These are phyloP conservation scores for Cylloceria caligata DNA, from an alignment of 2,888 invertebrate species.

Conservation along the genomic window DNA sequence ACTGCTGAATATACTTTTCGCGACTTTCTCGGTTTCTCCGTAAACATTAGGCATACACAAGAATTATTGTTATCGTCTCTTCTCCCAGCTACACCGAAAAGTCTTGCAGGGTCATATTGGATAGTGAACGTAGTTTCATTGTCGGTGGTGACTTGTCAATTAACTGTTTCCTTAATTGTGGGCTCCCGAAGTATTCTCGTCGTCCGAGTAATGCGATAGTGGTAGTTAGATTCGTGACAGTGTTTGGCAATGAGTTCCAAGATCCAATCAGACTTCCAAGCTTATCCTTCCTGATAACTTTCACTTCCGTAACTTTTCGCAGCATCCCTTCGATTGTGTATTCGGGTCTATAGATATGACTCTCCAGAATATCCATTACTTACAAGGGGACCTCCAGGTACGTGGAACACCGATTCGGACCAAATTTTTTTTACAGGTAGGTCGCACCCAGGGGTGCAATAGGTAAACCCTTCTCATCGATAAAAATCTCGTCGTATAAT, in stretches of 20 bases:
- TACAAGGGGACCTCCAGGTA: no score
- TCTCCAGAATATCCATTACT: neutral
- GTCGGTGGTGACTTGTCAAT: neutral
- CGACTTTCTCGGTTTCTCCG: neutral
- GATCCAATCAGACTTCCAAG: neutral
- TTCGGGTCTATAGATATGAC: slow-evolving; percentile 10
- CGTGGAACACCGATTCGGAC: no score
- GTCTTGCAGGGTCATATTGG: neutral
- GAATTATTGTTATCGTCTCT: neutral
- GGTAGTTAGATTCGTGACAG: slow-evolving; percentile 5
- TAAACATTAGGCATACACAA: neutral
- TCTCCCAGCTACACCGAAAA: neutral
- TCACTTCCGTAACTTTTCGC: neutral
- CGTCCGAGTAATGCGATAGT: neutral
- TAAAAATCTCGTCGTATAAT: no score
- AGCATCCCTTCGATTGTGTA: neutral
- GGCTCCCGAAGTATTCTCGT: neutral
- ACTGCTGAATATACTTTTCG: neutral
- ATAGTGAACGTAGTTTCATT: neutral
- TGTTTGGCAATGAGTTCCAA: neutral
- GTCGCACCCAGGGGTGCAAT: no score
- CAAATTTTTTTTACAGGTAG: no score
- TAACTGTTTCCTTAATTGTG: neutral
- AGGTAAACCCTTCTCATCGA: no score
- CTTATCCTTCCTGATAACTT: neutral